Evolutionary conservation across 2,888 invertebrate species (phyloP), one percentile per base, ranked within the genome.

Genomic region (Muscina levida): DNA sequence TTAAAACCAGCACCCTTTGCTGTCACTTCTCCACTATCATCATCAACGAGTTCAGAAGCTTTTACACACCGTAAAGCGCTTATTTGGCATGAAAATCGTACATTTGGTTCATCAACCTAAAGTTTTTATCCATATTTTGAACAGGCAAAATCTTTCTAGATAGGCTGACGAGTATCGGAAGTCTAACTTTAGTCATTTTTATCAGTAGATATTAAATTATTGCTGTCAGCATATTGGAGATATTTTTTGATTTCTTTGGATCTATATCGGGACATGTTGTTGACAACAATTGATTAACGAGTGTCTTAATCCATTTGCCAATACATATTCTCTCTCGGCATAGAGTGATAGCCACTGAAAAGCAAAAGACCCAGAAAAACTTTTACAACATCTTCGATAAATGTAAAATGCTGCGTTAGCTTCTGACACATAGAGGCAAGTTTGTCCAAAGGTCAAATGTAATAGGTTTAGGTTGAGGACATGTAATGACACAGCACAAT

Each of bases 281-380:
- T 53, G 39, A 72, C 17, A 66, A 76, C 44, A 42, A 72, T 66
- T 31, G 73, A 44, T 8, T 42, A 46, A 22, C 26, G 65, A 19
- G 68, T 76, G 67, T 80, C 72, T 72, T 80, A 76, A 56, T 66
- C 57, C 62, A 70, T 26, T 62, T 80, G 72, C 77, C 72, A 70
- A 48, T 73, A 76, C 73, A 73, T 39, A 51, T n/a, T 42, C 31
- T 72, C 77, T 37, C 72, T 66, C 31, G 76, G 71, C 76, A 71
- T 51, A n/a, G 56, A 68, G 51, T n/a, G 71, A 57, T 81, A 77
- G 19, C 77, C 70, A 74, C 70, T 77, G 24, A 72, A 77, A 6
- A 77, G 42, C n/a, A 66, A 46, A 74, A 81, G 72, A 42, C 76
- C 79, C 6, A 75, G 42, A 51, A 75, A 79, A 15, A 65, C n/a